Evolutionary conservation across 1,140 invertebrate genomes (phyloP).

Genomic region (Drosophila eugracilis): DNA sequence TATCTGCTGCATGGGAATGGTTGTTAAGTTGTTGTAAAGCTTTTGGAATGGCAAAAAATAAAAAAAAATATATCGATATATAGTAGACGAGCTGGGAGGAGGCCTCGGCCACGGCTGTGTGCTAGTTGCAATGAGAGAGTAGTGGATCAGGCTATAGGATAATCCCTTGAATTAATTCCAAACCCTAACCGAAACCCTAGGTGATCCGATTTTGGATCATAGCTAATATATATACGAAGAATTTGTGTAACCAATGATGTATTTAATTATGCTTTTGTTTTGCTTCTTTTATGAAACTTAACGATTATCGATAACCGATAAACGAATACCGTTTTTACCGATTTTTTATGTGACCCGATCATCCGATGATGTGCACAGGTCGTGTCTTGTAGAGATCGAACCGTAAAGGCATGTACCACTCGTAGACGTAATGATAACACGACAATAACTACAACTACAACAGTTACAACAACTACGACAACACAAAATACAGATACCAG

Average conservation of each 20-base stretch:
- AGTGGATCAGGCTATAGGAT: slow-evolving; percentile 24
- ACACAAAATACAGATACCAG: slow-evolving; percentile 81
- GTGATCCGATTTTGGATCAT: slow-evolving; percentile 7
- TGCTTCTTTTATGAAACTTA: slow-evolving; percentile 44
- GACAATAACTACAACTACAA: slow-evolving; percentile 74
- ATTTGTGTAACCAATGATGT: slow-evolving; percentile 35
- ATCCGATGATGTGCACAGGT: slow-evolving; percentile 66
- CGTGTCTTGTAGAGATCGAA: slow-evolving; percentile 79
- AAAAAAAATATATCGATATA: background rate
- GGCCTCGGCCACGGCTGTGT: slow-evolving; percentile 2
- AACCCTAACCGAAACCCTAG: background rate
- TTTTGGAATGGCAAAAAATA: slow-evolving; percentile 42
- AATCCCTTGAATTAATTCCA: background rate
- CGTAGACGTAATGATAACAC: slow-evolving; percentile 79
- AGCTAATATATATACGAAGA: slow-evolving; percentile 12
- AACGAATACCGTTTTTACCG: slow-evolving; percentile 28
- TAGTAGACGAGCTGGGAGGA: slow-evolving; percentile 28
- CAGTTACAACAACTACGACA: slow-evolving; percentile 73
- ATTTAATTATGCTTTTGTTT: slow-evolving; percentile 57
- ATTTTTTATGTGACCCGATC: slow-evolving; percentile 40
- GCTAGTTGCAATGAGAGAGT: slow-evolving; percentile 45
- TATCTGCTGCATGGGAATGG: slow-evolving; percentile 68
- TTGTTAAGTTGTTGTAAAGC: slow-evolving; percentile 67
- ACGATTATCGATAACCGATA: slow-evolving; percentile 36
- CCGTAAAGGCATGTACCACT: slow-evolving; percentile 77